Base-by-base conservation (phyloP, 2,113 vertebrate species). In the Thunnus maccoyii region DNA sequence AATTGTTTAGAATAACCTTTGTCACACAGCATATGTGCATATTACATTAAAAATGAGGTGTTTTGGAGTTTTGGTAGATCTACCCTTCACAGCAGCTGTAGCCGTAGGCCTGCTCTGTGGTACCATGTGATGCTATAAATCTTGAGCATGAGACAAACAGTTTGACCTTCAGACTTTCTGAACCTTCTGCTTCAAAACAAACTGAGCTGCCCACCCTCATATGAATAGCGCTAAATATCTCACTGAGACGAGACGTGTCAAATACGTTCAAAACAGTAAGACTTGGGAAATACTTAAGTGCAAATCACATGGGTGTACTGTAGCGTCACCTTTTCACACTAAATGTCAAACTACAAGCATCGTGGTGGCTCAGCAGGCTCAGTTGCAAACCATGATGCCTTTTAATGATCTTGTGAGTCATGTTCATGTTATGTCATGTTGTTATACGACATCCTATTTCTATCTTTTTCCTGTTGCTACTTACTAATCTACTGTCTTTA, bases 311-410 rank as follows among this genome's bases (percentile, higher is more conserved):
- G 64, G 22, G n/a, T 41, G 36, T 41, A 55, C 13, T 69, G 62
- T 14, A 25, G 62, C 46, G 0, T 80, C 78, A 65, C 87, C 71
- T 76, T 62, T 79, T 80, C 76, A 72, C 67, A 25, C 54, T 66
- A 78, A 83, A 86, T 65, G 60, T 83, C 82, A 85, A 41, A 48
- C 66, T 25, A 1, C 41, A 57, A 22, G 61, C 36, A 50, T 52
- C 12, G 15, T 50, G 47, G 32, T 18, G 15, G 50, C 62, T 65
- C 70, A 78, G 79, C 70, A 20, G 79, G 75, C 13, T 12, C 3
- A 47, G 51, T 41, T 44, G 51, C 63, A 36, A 57, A 22, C n/a
- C 36, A 44, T n/a, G 41, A 36, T 18, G 36, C 12, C 46, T 27
- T 27, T 15, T 76, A 66, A 82, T 75, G 58, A 63, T 77, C 17